Evolutionary conservation across 2,888 invertebrate species (phyloP), one percentile per base, ranked within the genome.

Genomic region (Margaritifera margaritifera): DNA sequence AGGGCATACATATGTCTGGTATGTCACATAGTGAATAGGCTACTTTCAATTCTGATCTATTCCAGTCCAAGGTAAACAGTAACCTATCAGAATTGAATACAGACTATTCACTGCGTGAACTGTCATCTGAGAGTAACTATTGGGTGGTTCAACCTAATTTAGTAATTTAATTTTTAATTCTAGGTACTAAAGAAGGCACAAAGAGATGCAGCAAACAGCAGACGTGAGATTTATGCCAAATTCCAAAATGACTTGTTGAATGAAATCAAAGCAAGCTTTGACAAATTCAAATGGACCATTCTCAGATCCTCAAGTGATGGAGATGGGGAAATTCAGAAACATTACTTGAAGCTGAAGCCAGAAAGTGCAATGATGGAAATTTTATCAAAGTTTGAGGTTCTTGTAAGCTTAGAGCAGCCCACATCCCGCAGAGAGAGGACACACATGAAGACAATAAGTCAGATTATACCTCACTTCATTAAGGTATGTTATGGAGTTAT

Each of bases 141-240:
- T 42, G 42, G 11, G 42, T 11, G 1, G 42, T 42, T 42, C 42
- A 42, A 42, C 42, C 11, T 42, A 42, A 42, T 42, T 42, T 42
- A 11, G 11, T 42, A 42, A 42, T 42, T 42, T 42, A 42, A 66
- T 53, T 51, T 15, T 18, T 66, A 54, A 6, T 52, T 69, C 8
- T 69, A 88, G 88, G 81, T 85, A n/a, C 70, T 88, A 69, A 88
- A 88, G 74, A 87, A 86, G 67, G 84, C 88, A 0, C 84, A 87
- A 64, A 77, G 87, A 66, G 87, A 88, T 75, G 79, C 79, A 8
- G 82, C 79, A 2, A 63, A 64, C 42, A 74, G 77, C 4, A 72
- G 81, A 19, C 69, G 80, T 56, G 62, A 62, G 5, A 74, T 82
- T 0, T 61, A 73, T 4, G 81, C 80, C 11, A 70, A 74, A 11